Conservation (phyloP, 2,797 vertebrate species). For the Enteromius paludinosus region DNA sequence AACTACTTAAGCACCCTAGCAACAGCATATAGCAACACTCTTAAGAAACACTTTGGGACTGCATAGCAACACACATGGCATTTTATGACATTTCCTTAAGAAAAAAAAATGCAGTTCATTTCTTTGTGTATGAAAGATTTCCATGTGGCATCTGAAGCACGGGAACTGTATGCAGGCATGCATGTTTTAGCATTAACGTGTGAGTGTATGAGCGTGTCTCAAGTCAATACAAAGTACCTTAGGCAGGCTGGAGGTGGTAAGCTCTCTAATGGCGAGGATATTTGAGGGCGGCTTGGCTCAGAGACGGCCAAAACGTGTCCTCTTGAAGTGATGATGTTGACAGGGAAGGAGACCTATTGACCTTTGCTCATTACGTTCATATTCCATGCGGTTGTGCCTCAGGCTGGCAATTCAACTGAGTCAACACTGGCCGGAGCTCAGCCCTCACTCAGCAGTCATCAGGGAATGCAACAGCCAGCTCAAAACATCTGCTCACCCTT, state of each 20-base stretch:
- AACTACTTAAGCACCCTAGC: background rate
- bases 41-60: constrained; percentile 1
- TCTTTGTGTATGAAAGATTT: background rate
- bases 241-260: constrained; percentile 70
- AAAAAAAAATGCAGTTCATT: background rate
- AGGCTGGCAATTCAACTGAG: constrained; percentile 81
- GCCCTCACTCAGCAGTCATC: constrained; percentile 62
- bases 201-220: background rate
- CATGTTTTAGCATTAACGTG: constrained; percentile 8
- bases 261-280: constrained; percentile 76
- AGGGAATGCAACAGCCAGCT: constrained; percentile 20
- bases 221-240: constrained; percentile 73
- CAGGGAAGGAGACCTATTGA: constrained; percentile 77
- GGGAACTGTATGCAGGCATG: constrained; percentile 6
- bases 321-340: constrained; percentile 81
- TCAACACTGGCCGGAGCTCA: constrained; percentile 75
- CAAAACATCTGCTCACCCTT: constrained; percentile 53
- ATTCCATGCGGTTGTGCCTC: constrained; percentile 73
- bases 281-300: constrained; percentile 69
- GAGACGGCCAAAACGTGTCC: constrained; percentile 72
- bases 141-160: background rate
- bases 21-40: background rate
- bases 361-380: constrained; percentile 83
- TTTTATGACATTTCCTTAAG: constrained; percentile 7
- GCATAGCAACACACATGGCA: background rate